These are phyloP conservation scores for Xylocampa areola DNA, from an alignment of 2,888 invertebrate species.

Conservation along the genomic window DNA sequence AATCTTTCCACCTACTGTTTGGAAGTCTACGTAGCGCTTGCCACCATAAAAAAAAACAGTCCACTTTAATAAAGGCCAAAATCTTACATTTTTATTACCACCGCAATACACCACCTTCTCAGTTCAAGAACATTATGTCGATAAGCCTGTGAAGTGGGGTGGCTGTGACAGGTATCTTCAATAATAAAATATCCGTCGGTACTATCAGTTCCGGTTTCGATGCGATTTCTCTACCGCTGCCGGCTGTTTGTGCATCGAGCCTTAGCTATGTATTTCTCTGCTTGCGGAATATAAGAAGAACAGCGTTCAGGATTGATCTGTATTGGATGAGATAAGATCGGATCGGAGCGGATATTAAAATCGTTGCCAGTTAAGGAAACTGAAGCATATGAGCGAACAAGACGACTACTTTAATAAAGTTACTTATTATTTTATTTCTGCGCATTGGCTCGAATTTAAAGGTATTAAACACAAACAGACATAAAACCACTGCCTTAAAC, in stretches of 20 bases:
- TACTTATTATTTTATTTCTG: neutral
- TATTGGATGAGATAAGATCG: constrained; percentile 35
- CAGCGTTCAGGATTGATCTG: constrained; percentile 49
- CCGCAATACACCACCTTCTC: constrained; percentile 9
- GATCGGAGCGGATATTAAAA: constrained; percentile 26
- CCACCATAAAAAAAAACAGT: neutral
- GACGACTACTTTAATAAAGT: too few relatives aligned
- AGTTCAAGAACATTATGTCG: constrained; percentile 19
- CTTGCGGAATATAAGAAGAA: constrained; percentile 36
- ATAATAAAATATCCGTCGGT: constrained; percentile 50
- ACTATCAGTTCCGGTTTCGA: constrained; percentile 53
- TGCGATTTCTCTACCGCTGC: constrained; percentile 44
- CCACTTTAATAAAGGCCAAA: constrained; percentile 8
- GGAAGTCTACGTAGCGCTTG: neutral
- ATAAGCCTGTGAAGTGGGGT: constrained; percentile 32
- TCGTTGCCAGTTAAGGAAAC: constrained; percentile 38
- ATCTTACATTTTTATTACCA: constrained; percentile 20
- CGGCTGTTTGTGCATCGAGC: constrained; percentile 25
- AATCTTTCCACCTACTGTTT: too few relatives aligned
- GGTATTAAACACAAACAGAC: neutral
- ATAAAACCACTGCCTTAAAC: constrained; percentile 11
- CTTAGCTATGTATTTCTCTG: constrained; percentile 52
- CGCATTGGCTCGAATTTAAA: neutral
- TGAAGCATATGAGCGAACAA: constrained; percentile 11
- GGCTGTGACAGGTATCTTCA: constrained; percentile 32